phyloP scores from a whole-genome alignment of 2,797 vertebrate species.

The Gastrophryne carolinensis region DNA sequence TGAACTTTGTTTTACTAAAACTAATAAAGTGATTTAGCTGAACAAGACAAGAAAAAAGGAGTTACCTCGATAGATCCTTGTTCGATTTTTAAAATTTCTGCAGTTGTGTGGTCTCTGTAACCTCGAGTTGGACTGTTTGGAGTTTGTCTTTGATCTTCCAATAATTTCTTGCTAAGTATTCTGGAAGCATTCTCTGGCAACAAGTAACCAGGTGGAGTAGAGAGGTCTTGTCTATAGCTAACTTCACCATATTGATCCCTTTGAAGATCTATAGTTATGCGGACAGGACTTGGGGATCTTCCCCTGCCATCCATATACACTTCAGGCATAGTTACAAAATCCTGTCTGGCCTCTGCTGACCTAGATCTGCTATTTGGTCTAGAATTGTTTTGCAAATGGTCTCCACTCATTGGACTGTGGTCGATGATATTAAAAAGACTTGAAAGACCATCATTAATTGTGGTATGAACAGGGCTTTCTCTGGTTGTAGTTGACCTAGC shows the following conservation, averaged over 20 bases:
- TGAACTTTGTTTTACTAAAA: no score
- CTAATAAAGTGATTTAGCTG: no score
- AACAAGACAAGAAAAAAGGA: conserved; percentile 30
- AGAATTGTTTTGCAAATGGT: conserved; percentile 80
- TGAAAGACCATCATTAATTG: conserved; percentile 96
- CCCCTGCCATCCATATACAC: conserved; percentile 73
- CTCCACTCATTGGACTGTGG: conserved; percentile 84
- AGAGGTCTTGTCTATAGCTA: conserved; percentile 86
- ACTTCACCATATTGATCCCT: conserved; percentile 81
- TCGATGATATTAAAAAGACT: conserved; percentile 98
- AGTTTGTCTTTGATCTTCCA: conserved; percentile 82
- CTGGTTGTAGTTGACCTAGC: conserved; percentile 94
- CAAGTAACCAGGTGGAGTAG: conserved; percentile 88
- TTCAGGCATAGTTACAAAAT: conserved; percentile 73
- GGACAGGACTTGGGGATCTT: conserved; percentile 90
- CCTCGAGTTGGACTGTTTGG: conserved; percentile 64
- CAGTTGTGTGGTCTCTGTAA: conserved; percentile 70
- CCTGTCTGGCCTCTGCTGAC: conserved; percentile 69
- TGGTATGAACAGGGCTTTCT: conserved; percentile 95
- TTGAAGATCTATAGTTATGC: conserved; percentile 77
- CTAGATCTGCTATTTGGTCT: conserved; percentile 82
- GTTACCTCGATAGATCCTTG: conserved; percentile 94
- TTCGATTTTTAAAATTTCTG: conserved; percentile 76
- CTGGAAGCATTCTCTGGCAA: conserved; percentile 88
- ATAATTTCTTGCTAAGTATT: conserved; percentile 90